phyloP scores from a whole-genome alignment of 2,113 vertebrate genomes.

The Onychorhynchus coronatus region DNA sequence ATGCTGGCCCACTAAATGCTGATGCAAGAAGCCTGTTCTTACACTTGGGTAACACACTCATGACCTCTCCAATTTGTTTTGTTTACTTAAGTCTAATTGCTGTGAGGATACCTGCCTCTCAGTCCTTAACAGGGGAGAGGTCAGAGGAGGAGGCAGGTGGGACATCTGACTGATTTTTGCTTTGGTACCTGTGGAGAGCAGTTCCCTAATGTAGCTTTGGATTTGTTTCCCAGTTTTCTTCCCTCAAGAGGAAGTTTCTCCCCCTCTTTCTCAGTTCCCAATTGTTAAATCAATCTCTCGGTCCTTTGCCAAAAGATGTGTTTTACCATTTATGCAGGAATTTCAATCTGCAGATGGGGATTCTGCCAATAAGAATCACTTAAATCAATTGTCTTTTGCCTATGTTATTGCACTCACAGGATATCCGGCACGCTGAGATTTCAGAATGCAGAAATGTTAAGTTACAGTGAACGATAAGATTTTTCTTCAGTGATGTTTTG shows the following conservation, averaged over 20 bases:
- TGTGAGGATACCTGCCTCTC: neutral
- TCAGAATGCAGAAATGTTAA: neutral
- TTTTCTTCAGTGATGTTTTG: neutral
- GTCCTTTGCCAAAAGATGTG: constrained; percentile 41
- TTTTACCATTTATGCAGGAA: constrained; percentile 35
- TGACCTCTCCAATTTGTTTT: constrained; percentile 51
- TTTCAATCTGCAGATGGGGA: neutral
- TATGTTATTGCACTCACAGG: neutral
- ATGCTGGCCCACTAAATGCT: constrained; percentile 32
- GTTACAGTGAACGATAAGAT: neutral
- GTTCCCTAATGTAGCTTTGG: constrained; percentile 1
- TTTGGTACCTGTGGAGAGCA: constrained; percentile 19
- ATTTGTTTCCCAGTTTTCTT: constrained; percentile 42
- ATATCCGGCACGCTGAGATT: neutral
- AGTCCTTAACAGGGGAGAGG: neutral
- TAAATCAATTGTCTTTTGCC: neutral
- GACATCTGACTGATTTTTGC: neutral
- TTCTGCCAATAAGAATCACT: constrained; percentile 41
- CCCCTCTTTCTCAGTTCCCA: constrained; percentile 9
- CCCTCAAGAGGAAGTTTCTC: constrained; percentile 31
- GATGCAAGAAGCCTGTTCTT: constrained; percentile 33
- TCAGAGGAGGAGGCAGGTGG: constrained; percentile 19
- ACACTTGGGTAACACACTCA: constrained; percentile 2
- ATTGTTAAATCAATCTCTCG: constrained; percentile 34
- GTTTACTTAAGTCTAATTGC: constrained; percentile 38